phyloP scores from a whole-genome alignment of 2,797 vertebrate genomes.

The Rachycentron canadum region DNA sequence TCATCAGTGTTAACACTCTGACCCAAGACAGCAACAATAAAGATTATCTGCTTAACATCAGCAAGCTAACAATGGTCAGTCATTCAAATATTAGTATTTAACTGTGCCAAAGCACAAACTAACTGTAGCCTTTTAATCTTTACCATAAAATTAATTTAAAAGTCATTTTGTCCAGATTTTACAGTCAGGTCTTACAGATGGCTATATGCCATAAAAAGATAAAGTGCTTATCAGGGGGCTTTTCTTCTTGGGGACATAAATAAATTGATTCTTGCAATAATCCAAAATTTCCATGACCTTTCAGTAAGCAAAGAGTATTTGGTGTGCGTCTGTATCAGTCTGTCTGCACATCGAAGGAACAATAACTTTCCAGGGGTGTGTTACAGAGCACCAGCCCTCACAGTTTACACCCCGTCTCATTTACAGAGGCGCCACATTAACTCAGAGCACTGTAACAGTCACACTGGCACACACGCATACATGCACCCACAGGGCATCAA shows the following conservation, averaged over 20 bases:
- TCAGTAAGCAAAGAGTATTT: neutral
- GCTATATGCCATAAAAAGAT: neutral
- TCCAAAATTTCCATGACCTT: neutral
- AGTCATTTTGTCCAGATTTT: slow-evolving; percentile 1
- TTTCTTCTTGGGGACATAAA: slow-evolving; percentile 14
- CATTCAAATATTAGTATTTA: neutral
- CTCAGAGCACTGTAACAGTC: slow-evolving; percentile 66
- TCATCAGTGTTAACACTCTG: neutral
- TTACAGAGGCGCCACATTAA: slow-evolving; percentile 76
- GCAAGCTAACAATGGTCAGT: neutral
- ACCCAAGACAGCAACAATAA: neutral
- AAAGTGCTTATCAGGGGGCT: neutral
- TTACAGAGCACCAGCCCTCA: slow-evolving; percentile 49
- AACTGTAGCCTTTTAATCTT: neutral
- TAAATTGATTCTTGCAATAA: slow-evolving; percentile 13
- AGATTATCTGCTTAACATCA: neutral
- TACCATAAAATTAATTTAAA: too few species aligned
- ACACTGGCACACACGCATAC: slow-evolving; percentile 3
- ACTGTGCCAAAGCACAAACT: neutral
- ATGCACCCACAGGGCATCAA: slow-evolving; percentile 59
- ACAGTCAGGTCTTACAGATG: neutral
- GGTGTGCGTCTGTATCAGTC: slow-evolving; percentile 5
- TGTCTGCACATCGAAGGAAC: slow-evolving; percentile 19
- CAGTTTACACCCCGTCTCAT: slow-evolving; percentile 67
- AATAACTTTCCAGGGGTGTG: slow-evolving; percentile 52